Evolutionary conservation across 2,888 invertebrate genomes (phyloP), one percentile per base, ranked within the genome.

Genomic region (Epirrhoe tristata): DNA sequence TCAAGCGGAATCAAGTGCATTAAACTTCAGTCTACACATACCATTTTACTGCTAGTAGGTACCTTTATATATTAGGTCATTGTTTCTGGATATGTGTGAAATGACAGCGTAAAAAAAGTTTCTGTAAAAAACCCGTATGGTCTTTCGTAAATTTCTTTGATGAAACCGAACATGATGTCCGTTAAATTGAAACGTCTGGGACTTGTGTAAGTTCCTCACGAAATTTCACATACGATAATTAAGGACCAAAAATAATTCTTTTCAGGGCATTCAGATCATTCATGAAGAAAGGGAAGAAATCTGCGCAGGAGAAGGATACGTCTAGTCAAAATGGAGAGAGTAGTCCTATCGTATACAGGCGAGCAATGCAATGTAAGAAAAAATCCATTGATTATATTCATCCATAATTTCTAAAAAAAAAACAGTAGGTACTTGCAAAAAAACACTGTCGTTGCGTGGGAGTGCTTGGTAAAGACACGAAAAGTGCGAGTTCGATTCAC

Each of bases 241-340:
- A 12, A 3, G 10, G 4, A 12, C 10, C 36, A 36, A 24, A 24
- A 3, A 36, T 36, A 36, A 31, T 63, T 53, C 62, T 67, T 90
- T 91, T 52, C 90, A 94, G 94, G 93, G 90, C 92, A 31, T 82
- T 94, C 57, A 83, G 91, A 65, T 94, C 93, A 46, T 93, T 93
- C 74, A 92, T 93, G 89, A 92, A 86, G 76, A 94, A 94, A 77
- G 93, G 92, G 16, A 91, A 93, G 78, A 92, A 88, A 16, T 66
- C 77, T 3, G 66, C 77, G 46, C 70, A 80, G 58, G 81, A 84
- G 46, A 81, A 80, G 57, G 81, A 84, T 46, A 81, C 84, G 46
- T 77, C 77, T 57, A 84, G 73, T 58, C 84, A 86, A 65, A 90
- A 92, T 77, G 92, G 90, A 59, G 88, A 89, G 0, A 75, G 62